Evolutionary conservation across 2,113 vertebrate species (phyloP), one percentile per base, ranked within the genome.

Genomic region (Nothocercus nigrocapillus): DNA sequence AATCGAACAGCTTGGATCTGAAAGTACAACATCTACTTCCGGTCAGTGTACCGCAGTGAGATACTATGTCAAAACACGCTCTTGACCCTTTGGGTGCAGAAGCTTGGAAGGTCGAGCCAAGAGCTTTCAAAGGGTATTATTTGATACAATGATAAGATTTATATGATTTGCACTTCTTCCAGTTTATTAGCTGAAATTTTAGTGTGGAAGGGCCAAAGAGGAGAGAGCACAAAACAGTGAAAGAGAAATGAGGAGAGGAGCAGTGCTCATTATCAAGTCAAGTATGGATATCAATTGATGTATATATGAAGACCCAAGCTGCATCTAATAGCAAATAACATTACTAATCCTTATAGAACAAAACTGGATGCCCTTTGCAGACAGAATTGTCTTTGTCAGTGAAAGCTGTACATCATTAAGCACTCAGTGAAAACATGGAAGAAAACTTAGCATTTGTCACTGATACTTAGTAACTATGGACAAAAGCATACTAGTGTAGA

Each of bases 11-110:
- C 24, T 49, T 49, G n/a, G 34, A 88, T 25, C 30, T 74, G 49
- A 24, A 89, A 69, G 8, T 2, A 3, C 53, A 91, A 84, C 69
- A 6, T 17, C 17, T 61, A 2, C 28, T 75, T 44, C 24, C 56
- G 32, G 40, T 12, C 44, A 36, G 3, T 0, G 0, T 27, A 14
- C 53, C 85, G 25, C 19, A 28, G 14, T n/a, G 47, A 15, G 32
- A 6, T 28, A 34, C 17, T 28, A 5, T 15, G 16, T 22, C 20
- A 38, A 34, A 24, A 83, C 54, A 30, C 7, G 10, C 14, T 30
- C n/a, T 36, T 4, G 11, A 69, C n/a, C 27, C 36, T 76, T 44
- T 10, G 16, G 40, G 20, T 56, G 34, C 42, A 67, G 18, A 67
- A 9, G 3, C 82, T 27, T 2, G 3, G 36, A 68, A 64, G 4